Conservation (phyloP, 30 jellyfish, hydroid and myxozoan genomes). For the Calvadosia cruxmelitensis region DNA sequence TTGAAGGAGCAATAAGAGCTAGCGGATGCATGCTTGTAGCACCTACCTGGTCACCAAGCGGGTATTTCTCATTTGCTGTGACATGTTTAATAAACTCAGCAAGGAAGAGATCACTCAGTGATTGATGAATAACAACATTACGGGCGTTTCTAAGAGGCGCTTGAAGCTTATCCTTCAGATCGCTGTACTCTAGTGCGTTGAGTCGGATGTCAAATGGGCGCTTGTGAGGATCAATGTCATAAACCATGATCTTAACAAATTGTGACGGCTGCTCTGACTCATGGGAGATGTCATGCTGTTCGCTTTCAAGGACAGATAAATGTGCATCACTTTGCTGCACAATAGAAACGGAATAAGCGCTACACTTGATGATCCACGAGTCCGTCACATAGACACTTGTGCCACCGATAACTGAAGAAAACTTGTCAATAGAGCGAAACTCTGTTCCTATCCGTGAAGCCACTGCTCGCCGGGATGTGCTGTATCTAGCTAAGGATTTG, state of each 20-base stretch:
- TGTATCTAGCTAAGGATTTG: conserved; percentile 45
- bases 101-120: conserved; percentile 73
- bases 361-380: conserved; percentile 77
- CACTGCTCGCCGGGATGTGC: conserved; percentile 80
- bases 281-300: conserved; percentile 40
- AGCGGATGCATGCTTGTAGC: not conserved
- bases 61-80: conserved; percentile 16
- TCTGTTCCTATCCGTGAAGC: conserved; percentile 84
- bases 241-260: conserved; percentile 40
- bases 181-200: conserved; percentile 68
- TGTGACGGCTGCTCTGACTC: conserved; percentile 66
- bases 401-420: conserved; percentile 61
- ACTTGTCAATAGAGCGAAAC: conserved; percentile 70
- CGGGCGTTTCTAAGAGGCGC: conserved; percentile 90
- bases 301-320: conserved; percentile 46
- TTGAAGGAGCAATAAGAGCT: not conserved
- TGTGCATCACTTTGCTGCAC: conserved; percentile 87
- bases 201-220: conserved; percentile 38
- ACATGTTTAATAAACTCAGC: conserved; percentile 73
- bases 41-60: conserved; percentile 19
- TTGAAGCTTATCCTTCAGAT: conserved; percentile 55
- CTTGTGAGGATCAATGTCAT: conserved; percentile 51
- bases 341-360: conserved; percentile 40
- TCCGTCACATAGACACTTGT: conserved; percentile 77
- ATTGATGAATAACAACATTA: conserved; percentile 65